Evolutionary conservation across 1,140 invertebrate genomes (phyloP).

Genomic region (Papilio machaon): DNA sequence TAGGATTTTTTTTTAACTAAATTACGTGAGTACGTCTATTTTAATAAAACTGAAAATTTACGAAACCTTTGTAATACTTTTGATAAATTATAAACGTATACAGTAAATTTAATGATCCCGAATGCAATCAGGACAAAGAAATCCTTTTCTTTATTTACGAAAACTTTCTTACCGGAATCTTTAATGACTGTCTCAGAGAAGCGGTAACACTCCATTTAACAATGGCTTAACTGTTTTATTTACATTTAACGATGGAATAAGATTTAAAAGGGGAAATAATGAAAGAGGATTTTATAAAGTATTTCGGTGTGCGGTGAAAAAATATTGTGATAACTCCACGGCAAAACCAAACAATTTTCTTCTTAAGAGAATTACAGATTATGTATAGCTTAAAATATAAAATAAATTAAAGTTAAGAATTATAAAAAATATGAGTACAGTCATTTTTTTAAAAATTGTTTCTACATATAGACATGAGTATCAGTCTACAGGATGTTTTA

Average conservation of each 20-base stretch:
- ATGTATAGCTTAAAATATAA: no score
- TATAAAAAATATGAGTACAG: background rate
- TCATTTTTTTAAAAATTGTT: background rate
- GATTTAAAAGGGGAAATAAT: conserved; percentile 25
- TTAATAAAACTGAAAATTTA: background rate
- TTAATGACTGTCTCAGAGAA: conserved; percentile 35
- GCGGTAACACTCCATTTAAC: conserved; percentile 39
- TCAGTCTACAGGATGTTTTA: conserved; percentile 5
- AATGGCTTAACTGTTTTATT: conserved; percentile 37
- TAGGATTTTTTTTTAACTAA: no score
- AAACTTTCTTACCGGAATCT: conserved; percentile 38
- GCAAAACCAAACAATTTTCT: background rate
- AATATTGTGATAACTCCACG: background rate
- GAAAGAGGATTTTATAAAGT: conserved; percentile 21
- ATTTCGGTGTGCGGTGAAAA: background rate
- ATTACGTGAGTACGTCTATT: background rate
- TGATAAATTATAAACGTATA: background rate
- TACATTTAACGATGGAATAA: conserved; percentile 39
- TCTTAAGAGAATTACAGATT: no score
- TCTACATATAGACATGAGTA: background rate
- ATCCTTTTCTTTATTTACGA: conserved; percentile 37
- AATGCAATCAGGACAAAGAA: conserved; percentile 32
- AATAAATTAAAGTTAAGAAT: no score
- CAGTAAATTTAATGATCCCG: conserved; percentile 30
- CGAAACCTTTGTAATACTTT: background rate